phyloP scores from a whole-genome alignment of 2,113 vertebrate species.

The Steatornis caripensis region DNA sequence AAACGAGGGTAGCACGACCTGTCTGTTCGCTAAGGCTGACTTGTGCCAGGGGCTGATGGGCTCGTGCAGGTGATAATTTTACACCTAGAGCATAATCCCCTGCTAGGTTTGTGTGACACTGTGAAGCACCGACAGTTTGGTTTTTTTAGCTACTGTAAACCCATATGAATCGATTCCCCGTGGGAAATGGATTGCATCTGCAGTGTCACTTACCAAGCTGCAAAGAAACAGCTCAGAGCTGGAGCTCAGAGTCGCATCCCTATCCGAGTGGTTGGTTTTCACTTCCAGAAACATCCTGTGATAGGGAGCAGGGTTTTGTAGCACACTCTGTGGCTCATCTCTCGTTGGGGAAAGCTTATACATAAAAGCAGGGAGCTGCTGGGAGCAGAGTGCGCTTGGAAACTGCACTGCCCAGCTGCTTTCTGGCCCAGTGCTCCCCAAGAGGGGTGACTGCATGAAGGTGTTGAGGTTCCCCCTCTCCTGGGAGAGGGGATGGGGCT shows the following conservation, averaged over 20 bases:
- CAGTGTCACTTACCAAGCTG: background rate
- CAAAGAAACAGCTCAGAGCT: background rate
- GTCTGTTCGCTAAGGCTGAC: background rate
- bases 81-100: background rate
- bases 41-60: background rate
- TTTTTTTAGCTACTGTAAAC: background rate
- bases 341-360: background rate
- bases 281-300: background rate
- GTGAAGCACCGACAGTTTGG: background rate
- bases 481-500: background rate
- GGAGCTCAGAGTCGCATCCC: background rate
- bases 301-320: background rate
- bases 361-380: background rate
- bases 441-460: background rate
- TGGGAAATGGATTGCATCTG: background rate
- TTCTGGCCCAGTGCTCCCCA: background rate
- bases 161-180: accelerated
- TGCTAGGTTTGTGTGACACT: background rate
- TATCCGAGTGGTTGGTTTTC: accelerated
- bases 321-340: background rate
- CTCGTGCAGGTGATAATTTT: background rate
- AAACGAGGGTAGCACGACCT: accelerated
- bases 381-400: background rate
- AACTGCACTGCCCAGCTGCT: background rate
- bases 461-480: background rate